Evolutionary conservation across 2,113 vertebrate species (phyloP).

Genomic region (Sus scrofa): T2T-Sscrofa CM000819.6:7109001-7109500

Average conservation of each 20-base stretch:
- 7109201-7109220: too few relatives aligned
- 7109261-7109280: too few relatives aligned
- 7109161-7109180: too few relatives aligned
- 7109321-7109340: too few relatives aligned
- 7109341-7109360: too few relatives aligned
- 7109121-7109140: too few relatives aligned
- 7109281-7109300: too few relatives aligned
- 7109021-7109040: background rate
- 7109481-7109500: background rate
- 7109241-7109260: too few relatives aligned
- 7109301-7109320: too few relatives aligned
- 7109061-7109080: background rate
- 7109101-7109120: background rate
- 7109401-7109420: background rate
- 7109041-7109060: background rate
- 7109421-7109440: background rate
- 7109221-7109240: too few relatives aligned
- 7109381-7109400: background rate
- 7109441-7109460: background rate
- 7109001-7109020: background rate
- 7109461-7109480: fast-evolving
- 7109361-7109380: background rate
- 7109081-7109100: background rate
- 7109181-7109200: too few relatives aligned
- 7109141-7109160: too few relatives aligned